A percentile compares a stretch with the other conserved stretches of the same genome.
These are phyloP conservation scores for Fabriciana adippe DNA, from an alignment of 2,888 invertebrate species.

Conservation along the genomic window DNA sequence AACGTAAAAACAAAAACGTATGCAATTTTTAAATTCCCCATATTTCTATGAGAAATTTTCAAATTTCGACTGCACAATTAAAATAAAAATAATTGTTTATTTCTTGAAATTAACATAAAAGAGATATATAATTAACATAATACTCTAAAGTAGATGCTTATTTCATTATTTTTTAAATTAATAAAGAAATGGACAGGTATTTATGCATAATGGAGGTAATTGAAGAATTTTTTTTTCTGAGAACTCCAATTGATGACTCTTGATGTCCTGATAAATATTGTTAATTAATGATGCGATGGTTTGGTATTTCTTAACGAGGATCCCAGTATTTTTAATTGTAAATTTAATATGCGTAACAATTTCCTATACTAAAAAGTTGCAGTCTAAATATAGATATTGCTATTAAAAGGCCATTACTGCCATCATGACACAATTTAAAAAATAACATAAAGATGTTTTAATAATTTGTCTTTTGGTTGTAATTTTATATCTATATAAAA, in stretches of 20 bases:
- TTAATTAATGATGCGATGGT: constrained; percentile 2
- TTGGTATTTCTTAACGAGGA: constrained; percentile 11
- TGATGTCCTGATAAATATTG: background rate
- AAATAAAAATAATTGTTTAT: too few relatives aligned
- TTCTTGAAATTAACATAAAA: too few relatives aligned
- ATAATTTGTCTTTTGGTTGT: too few relatives aligned
- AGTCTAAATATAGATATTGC: too few relatives aligned
- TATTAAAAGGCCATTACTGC: too few relatives aligned
- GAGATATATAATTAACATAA: background rate
- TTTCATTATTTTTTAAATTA: constrained; percentile 2
- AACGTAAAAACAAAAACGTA: too few relatives aligned
- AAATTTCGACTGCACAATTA: too few relatives aligned
- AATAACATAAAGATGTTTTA: too few relatives aligned
- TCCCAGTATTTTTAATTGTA: constrained; percentile 4
- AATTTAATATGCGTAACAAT: background rate
- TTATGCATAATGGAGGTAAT: background rate
- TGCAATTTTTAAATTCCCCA: too few relatives aligned
- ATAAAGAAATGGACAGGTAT: constrained; percentile 7
- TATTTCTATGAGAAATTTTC: too few relatives aligned
- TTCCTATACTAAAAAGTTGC: too few relatives aligned
- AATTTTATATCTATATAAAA: background rate
- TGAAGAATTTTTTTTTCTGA: background rate
- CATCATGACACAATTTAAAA: too few relatives aligned
- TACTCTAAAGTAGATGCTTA: background rate
- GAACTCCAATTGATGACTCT: background rate